Evolutionary conservation across 2,797 vertebrate genomes (phyloP).

Genomic region (Taeniopygia guttata): DNA sequence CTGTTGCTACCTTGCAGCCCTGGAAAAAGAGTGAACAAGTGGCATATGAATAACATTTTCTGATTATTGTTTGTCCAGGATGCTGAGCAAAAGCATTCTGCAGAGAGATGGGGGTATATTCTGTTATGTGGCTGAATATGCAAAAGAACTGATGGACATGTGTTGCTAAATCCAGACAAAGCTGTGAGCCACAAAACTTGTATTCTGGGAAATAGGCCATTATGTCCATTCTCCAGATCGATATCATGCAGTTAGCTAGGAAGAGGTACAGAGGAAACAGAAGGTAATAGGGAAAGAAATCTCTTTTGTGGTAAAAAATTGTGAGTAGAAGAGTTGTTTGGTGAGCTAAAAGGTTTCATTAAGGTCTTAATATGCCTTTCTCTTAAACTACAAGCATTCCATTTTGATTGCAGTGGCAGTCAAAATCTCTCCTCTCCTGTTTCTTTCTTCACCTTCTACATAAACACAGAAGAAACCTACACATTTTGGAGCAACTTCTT

Average conservation of each 20-base stretch:
- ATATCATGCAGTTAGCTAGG: not conserved
- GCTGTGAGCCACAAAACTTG: not conserved
- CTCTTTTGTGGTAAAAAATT: not conserved
- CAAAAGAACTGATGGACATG: not conserved
- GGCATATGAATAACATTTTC: not conserved
- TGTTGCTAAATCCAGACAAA: not conserved
- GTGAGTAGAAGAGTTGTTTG: not conserved
- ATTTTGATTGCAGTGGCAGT: not conserved
- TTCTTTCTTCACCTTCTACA: not conserved
- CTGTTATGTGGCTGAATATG: not conserved
- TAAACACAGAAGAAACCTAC: not conserved
- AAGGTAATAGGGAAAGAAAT: not conserved
- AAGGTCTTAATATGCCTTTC: not conserved
- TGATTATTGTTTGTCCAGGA: not conserved
- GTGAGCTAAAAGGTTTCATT: not conserved
- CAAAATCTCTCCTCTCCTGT: not conserved
- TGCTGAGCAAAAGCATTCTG: not conserved
- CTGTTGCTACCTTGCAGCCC: not conserved
- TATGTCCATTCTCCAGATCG: not conserved
- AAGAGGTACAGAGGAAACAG: not conserved
- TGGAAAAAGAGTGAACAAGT: not conserved
- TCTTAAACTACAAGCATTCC: not conserved
- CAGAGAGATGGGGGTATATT: not conserved
- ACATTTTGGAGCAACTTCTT: not conserved
- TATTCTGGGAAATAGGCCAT: not conserved